These are phyloP conservation scores for Vidua macroura DNA, from an alignment of 2,113 vertebrate genomes.

Conservation along the genomic window DNA sequence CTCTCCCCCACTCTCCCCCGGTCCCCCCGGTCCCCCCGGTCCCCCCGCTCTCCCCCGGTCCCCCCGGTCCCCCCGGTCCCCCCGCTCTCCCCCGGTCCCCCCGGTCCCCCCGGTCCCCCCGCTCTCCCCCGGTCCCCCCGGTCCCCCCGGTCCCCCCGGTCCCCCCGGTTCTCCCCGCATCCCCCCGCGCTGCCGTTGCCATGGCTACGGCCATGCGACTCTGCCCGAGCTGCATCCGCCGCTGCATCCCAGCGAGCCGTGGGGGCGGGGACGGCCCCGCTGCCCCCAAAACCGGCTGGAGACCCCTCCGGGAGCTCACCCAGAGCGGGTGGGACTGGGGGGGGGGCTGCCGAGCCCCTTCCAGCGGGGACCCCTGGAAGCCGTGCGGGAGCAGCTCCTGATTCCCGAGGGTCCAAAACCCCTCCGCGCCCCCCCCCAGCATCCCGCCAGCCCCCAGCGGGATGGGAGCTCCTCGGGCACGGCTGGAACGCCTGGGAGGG, in stretches of 20 bases:
- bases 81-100: neutral
- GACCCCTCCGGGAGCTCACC: neutral
- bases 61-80: neutral
- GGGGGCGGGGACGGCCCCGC: neutral
- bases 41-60: too few relatives aligned
- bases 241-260: neutral
- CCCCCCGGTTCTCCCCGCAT: neutral
- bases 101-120: neutral
- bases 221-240: neutral
- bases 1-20: too few relatives aligned
- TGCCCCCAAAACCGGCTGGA: accelerated
- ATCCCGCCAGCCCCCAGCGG: too few relatives aligned
- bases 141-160: neutral
- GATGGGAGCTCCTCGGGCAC: accelerated
- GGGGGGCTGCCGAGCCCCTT: neutral
- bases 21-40: neutral
- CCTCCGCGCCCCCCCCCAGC: accelerated
- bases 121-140: neutral
- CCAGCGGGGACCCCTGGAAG: neutral
- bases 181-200: conserved; percentile 3
- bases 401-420: accelerated
- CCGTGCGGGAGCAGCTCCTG: accelerated
- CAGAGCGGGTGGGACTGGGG: accelerated
- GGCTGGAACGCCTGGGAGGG: accelerated
- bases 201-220: neutral